phyloP scores from a whole-genome alignment of 2,888 invertebrate genomes.

The Poecilobothrus nobilitatus region DNA sequence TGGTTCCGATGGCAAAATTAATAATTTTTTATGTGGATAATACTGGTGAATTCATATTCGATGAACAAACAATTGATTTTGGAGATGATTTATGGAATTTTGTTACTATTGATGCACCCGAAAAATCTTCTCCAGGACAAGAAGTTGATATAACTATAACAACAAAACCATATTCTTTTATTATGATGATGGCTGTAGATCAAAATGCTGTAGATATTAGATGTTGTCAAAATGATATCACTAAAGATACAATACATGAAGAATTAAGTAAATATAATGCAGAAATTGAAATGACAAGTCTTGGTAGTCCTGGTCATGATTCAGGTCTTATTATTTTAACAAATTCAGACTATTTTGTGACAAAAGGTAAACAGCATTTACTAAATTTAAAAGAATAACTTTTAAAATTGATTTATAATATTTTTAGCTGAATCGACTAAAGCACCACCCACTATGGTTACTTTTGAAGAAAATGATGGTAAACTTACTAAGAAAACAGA shows the following conservation, averaged over 20 bases:
- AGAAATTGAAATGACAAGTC: slow-evolving; percentile 31
- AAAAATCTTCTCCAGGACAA: slow-evolving; percentile 66
- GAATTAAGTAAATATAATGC: slow-evolving; percentile 35
- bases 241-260: slow-evolving; percentile 32
- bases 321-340: slow-evolving; percentile 40
- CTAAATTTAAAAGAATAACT: not conserved
- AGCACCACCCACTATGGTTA: slow-evolving; percentile 16
- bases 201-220: slow-evolving; percentile 65
- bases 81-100: slow-evolving; percentile 72
- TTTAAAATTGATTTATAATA: not conserved
- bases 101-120: slow-evolving; percentile 57
- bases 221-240: slow-evolving; percentile 50
- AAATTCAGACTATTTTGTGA: slow-evolving; percentile 36
- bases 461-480: slow-evolving; percentile 31
- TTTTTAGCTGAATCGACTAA: not conserved
- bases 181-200: slow-evolving; percentile 85
- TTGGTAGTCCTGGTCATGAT: slow-evolving; percentile 37
- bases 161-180: slow-evolving; percentile 78
- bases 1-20: slow-evolving; percentile 79
- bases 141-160: slow-evolving; percentile 70
- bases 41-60: slow-evolving; percentile 74
- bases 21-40: slow-evolving; percentile 65
- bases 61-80: slow-evolving; percentile 75
- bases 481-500: slow-evolving; percentile 41
- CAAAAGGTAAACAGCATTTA: slow-evolving; percentile 27